These are phyloP conservation scores for Elaphurus davidianus DNA, from an alignment of 2,113 vertebrate species.

Conservation along the genomic window DNA sequence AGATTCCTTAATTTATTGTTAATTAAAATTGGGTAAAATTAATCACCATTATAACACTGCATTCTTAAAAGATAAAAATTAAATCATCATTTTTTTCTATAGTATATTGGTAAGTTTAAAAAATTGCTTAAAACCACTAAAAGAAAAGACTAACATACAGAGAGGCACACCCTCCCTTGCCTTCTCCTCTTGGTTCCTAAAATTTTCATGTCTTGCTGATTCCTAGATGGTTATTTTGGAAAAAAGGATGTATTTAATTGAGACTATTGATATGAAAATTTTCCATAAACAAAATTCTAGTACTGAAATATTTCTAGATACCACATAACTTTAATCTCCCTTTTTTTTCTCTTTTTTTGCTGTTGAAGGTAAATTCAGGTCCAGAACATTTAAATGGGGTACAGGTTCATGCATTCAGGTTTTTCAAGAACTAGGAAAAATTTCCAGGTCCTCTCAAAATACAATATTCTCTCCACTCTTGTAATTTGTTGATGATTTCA, in stretches of 20 bases:
- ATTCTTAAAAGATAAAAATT: neutral
- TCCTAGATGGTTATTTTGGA: neutral
- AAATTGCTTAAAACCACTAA: neutral
- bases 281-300: neutral
- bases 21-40: neutral
- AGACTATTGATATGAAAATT: neutral
- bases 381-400: neutral
- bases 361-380: neutral
- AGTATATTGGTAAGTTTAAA: neutral
- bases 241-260: neutral
- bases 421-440: neutral
- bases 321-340: neutral
- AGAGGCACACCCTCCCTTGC: neutral
- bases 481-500: neutral
- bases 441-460: neutral
- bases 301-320: neutral
- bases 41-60: neutral
- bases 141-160: neutral
- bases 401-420: neutral
- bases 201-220: neutral
- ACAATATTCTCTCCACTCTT: neutral
- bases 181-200: neutral
- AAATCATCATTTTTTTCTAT: neutral
- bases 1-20: neutral
- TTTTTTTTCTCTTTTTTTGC: neutral